phyloP scores from a whole-genome alignment of 2,888 invertebrate species.

The Lacanobia oleracea region DNA sequence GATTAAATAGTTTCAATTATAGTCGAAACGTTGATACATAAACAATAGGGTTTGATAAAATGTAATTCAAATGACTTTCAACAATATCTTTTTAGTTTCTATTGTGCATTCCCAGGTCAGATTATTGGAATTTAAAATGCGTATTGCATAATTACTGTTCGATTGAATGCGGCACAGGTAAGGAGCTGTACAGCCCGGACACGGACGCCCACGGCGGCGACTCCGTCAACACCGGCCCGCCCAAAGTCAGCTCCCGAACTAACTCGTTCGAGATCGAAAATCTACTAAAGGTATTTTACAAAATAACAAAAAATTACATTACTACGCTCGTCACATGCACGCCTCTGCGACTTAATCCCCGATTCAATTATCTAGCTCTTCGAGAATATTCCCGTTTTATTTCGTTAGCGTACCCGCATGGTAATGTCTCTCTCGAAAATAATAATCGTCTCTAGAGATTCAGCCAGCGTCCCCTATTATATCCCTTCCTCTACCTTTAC shows the following conservation, averaged over 20 bases:
- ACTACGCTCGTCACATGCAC: constrained; percentile 69
- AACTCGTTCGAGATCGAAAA: constrained; percentile 99
- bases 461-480: constrained; percentile 68
- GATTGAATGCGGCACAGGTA: constrained; percentile 87
- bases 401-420: constrained; percentile 78
- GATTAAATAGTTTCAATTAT: background rate
- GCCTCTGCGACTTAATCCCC: constrained; percentile 74
- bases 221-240: constrained; percentile 80
- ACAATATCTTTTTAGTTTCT: background rate
- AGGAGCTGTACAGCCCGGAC: constrained; percentile 94
- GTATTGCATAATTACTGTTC: constrained; percentile 8
- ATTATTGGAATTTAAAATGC: background rate
- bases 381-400: constrained; percentile 76
- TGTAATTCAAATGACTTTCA: background rate
- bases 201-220: constrained; percentile 83
- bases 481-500: constrained; percentile 68
- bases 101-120: background rate
- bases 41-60: background rate
- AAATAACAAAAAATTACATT: constrained; percentile 63
- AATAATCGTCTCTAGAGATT: constrained; percentile 77
- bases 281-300: constrained; percentile 92
- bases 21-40: background rate
- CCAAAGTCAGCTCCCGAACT: constrained; percentile 94
- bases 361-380: constrained; percentile 78
- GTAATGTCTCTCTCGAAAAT: constrained; percentile 79